phyloP scores from a whole-genome alignment of 2,113 vertebrate species.

The Physeter macrocephalus region DNA sequence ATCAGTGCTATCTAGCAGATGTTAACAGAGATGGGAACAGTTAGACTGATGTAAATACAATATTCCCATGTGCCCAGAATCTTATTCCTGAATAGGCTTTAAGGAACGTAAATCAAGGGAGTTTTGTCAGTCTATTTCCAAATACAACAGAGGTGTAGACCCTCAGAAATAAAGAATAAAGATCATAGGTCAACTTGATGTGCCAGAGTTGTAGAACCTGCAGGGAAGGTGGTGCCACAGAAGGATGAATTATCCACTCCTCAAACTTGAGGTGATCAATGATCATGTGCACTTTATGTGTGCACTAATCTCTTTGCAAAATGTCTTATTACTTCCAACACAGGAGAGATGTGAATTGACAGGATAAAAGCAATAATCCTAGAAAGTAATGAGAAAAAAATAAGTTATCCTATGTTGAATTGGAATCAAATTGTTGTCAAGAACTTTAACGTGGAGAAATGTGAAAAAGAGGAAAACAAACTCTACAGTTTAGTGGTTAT shows the following conservation, averaged over 20 bases:
- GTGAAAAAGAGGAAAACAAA: neutral
- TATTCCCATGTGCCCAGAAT: neutral
- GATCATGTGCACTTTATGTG: too few species aligned
- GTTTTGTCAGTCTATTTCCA: neutral
- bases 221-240: accelerated
- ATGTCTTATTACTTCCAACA: neutral
- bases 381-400: neutral
- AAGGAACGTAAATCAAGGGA: neutral
- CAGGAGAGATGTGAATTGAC: neutral
- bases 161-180: neutral
- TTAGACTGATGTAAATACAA: neutral
- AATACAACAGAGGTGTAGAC: neutral
- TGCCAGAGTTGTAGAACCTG: neutral
- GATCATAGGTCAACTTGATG: neutral
- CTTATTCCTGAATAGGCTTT: neutral
- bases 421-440: neutral
- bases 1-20: neutral
- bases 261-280: neutral
- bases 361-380: neutral
- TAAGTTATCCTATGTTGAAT: neutral
- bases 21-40: neutral
- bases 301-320: neutral
- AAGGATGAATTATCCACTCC: too few species aligned
- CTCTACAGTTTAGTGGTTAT: neutral
- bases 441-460: neutral